phyloP scores from a whole-genome alignment of 2,888 invertebrate genomes.

The Andrena hattorfiana region DNA sequence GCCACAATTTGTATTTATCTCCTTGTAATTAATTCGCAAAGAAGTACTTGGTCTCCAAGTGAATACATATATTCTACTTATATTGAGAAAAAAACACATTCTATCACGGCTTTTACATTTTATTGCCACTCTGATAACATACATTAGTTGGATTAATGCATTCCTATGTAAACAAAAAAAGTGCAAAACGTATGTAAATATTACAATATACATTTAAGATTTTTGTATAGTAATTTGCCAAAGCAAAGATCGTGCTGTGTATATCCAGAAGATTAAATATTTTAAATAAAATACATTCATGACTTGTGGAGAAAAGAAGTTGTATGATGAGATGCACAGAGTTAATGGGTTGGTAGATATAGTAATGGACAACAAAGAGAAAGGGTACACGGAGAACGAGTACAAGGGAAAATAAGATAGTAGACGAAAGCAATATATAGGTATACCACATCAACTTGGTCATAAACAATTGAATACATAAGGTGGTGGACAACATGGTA shows the following conservation, averaged over 20 bases:
- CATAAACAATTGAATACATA: conserved; percentile 23
- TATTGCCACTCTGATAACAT: background rate
- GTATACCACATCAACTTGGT: background rate
- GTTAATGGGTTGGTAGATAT: background rate
- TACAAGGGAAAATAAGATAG: background rate
- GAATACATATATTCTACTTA: too few relatives aligned
- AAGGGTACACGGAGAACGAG: background rate
- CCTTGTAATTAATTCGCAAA: too few relatives aligned
- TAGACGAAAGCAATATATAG: background rate
- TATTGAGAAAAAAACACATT: too few relatives aligned
- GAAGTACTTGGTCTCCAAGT: too few relatives aligned
- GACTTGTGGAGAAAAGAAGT: too few relatives aligned
- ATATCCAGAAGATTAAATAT: background rate
- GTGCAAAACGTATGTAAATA: background rate
- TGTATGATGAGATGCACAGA: background rate
- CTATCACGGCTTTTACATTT: too few relatives aligned
- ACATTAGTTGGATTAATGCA: background rate
- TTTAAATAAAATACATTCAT: too few relatives aligned
- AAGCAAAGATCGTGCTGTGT: background rate
- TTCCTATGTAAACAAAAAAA: background rate
- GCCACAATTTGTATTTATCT: too few relatives aligned
- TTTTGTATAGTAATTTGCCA: background rate
- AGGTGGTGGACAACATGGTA: conserved; percentile 59
- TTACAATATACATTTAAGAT: background rate
- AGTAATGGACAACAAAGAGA: background rate